Evolutionary conservation across 2,113 vertebrate species (phyloP).

Genomic region (Girardinichthys multiradiatus): DNA sequence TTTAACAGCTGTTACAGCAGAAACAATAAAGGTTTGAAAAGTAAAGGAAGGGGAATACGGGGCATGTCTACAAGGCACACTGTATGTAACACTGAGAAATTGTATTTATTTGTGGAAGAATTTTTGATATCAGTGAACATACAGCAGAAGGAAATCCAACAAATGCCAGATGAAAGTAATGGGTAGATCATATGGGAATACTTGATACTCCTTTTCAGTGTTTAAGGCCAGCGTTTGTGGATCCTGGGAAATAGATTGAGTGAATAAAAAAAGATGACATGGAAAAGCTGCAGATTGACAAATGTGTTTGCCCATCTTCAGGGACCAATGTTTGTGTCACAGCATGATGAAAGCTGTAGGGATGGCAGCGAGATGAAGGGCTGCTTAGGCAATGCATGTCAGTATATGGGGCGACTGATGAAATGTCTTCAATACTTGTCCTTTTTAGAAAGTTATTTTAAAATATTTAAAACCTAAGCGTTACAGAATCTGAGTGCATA

Average conservation of each 20-base stretch:
- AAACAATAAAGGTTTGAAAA: no score
- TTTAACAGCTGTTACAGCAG: no score
- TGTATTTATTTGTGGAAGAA: neutral
- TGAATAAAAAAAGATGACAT: slow-evolving; percentile 35
- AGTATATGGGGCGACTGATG: slow-evolving; percentile 39
- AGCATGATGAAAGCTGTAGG: slow-evolving; percentile 28
- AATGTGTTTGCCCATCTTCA: slow-evolving; percentile 18
- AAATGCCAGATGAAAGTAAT: neutral
- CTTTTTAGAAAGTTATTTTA: slow-evolving; percentile 25
- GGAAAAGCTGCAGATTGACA: slow-evolving; percentile 19
- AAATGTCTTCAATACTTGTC: slow-evolving; percentile 32
- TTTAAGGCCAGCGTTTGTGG: slow-evolving; percentile 15
- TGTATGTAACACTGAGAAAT: neutral
- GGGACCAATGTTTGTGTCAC: slow-evolving; percentile 42
- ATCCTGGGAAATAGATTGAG: slow-evolving; percentile 21
- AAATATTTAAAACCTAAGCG: slow-evolving; percentile 34
- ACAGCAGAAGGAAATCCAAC: neutral
- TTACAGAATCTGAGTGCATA: slow-evolving; percentile 16
- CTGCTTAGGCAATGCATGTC: slow-evolving; percentile 13
- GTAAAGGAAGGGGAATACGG: no score
- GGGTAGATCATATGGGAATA: slow-evolving; percentile 23
- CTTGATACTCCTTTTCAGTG: slow-evolving; percentile 28
- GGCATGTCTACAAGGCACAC: neutral
- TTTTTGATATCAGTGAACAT: neutral
- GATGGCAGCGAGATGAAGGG: slow-evolving; percentile 9